Evolutionary conservation across 2,797 vertebrate genomes (phyloP), one percentile per base, ranked within the genome.

Genomic region (Oryzias dopingdopingensis): DNA sequence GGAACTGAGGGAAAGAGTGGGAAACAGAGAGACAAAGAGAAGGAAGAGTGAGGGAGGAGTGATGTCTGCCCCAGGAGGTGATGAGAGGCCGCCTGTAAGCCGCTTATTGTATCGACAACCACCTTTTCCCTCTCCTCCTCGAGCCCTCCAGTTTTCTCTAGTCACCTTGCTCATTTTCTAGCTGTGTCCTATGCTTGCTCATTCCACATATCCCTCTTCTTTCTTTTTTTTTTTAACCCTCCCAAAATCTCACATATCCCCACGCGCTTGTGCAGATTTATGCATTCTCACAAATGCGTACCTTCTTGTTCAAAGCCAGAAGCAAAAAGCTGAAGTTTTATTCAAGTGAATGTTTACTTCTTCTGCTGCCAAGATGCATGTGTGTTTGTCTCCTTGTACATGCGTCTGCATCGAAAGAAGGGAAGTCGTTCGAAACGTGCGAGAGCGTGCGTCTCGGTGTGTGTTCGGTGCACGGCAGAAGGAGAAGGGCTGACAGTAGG

Each of bases 101-200:
- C 91, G 94, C 96, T 98, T 98, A 98, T 97, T 98, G 96, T 98
- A 98, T 96, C 93, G 95, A 98, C 96, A 93, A 80, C 73, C 80
- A 93, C 93, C 93, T 95, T 94, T 94, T 93, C 93, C 93, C 92
- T 92, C 92, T 92, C 80, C 57, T 70, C 73, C 76, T 62, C 70
- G 14, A 49, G 20, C 66, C 52, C 82, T 67, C 52, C 67, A 56
- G 54, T 58, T 81, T 73, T 73, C 74, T 78, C 68, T 74, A 50
- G 60, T 83, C 76, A 79, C 82, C 70, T 77, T 58, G 14, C 76
- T 88, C 80, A 79, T 93, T 91, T 82, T 74, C 62, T 62, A 64
- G 81, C 74, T 65, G 70, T 71, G 67, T 80, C 55, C 40, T 62
- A 67, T 52, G 14, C 71, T 79, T 43, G 59, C 68, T 81, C 67